Base-by-base conservation (phyloP, 2,888 invertebrate genomes). In the Perizoma flavofasciatum region DNA sequence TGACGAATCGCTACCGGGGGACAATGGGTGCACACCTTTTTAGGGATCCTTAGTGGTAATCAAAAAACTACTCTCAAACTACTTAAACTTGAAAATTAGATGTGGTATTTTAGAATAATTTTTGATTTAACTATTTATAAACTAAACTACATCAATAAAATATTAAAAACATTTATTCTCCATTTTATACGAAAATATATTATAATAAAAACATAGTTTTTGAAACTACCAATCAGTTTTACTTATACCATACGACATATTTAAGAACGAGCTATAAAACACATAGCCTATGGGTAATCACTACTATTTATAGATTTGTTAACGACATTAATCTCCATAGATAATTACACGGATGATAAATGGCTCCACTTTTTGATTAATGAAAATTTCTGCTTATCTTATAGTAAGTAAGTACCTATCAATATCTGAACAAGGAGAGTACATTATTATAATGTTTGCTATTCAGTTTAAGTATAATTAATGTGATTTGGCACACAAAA, bases 1-100 rank as follows among this genome's bases (percentile, higher is more conserved):
- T 87, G 86, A 89, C 84, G 76, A 72, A 89, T 88, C 74, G 89
- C 89, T 88, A 87, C 89, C 74, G 88, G 71, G 68, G 70, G 45
- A 55, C 72, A 66, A 67, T 72, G 70, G 63, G 66, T 46, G 60
- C 67, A 52, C 52, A 48, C 60, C 62, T 57, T 55, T 8, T 63
- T 65, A 50, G 67, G 60, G 69, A 57, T 56, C 70, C 63, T 48
- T 35, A 5, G 40, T 8, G 4, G 6, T 4, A 37, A 7, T 37
- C 37, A 37, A 4, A 37, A 37, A 37, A 37, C 37, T 22, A 22
- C 22, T 22, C 22, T 22, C 3, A 1, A 22, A 22, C 22, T 22
- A 22, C 3, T 22, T 22, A 2, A 22, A 22, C 22, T 22, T 22
- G 22, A 1, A 22, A 22, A 22, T 22, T 22, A 22, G 22, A 2